phyloP scores from a whole-genome alignment of 1,140 invertebrate genomes.

The Neotoxoptera formosana region DNA sequence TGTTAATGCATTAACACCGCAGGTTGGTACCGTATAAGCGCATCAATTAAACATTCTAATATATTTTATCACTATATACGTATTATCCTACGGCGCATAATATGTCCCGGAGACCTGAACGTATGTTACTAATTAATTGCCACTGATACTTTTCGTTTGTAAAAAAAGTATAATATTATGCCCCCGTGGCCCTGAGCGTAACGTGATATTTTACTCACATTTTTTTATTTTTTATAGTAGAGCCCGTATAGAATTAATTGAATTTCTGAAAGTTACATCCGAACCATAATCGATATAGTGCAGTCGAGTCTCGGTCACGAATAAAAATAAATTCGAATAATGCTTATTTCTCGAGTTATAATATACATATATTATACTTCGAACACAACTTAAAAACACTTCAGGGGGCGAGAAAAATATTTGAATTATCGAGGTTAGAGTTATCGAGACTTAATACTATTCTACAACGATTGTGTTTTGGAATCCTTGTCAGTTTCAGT shows the following conservation, averaged over 20 bases:
- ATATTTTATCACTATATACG: too few species aligned
- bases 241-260: not conserved
- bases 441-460: not conserved
- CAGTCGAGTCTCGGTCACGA: too few species aligned
- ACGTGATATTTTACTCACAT: not conserved
- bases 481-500: not conserved
- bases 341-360: too few species aligned
- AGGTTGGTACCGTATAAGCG: not conserved
- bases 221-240: not conserved
- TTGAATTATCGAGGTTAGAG: too few species aligned
- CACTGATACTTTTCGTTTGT: not conserved
- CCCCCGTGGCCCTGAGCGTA: not conserved
- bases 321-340: too few species aligned
- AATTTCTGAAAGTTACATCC: too few species aligned
- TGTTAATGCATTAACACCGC: not conserved
- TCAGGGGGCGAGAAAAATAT: too few species aligned
- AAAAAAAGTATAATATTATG: not conserved
- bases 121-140: not conserved
- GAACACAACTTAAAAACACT: too few species aligned
- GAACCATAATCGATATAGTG: not conserved
- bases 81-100: too few species aligned
- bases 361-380: too few species aligned
- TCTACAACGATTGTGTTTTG: not conserved
- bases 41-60: not conserved
- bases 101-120: not conserved